phyloP scores from a whole-genome alignment of 2,888 invertebrate genomes.

The Sisyra nigra region DNA sequence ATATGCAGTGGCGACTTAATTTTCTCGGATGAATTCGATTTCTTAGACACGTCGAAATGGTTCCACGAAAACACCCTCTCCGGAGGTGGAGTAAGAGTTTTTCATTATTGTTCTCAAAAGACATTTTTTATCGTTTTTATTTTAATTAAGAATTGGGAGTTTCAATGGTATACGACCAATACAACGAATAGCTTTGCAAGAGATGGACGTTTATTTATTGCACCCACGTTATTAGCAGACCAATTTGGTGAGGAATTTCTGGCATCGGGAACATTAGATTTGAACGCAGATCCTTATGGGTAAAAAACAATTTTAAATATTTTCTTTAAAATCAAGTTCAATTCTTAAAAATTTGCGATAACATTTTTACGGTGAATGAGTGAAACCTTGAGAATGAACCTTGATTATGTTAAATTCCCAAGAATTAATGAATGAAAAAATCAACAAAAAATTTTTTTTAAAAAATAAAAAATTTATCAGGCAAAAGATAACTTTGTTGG shows the following conservation, averaged over 20 bases:
- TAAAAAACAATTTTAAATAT: conserved; percentile 22
- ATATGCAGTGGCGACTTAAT: conserved; percentile 38
- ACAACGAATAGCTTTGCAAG: conserved; percentile 44
- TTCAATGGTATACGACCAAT: conserved; percentile 53
- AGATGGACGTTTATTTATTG: conserved; percentile 39
- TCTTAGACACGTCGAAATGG: conserved; percentile 39
- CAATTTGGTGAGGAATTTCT: conserved; percentile 36
- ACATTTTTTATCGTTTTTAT: conserved; percentile 8
- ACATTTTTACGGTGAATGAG: too few species aligned
- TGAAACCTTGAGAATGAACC: too few species aligned
- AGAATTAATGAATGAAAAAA: too few species aligned
- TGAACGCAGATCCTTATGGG: conserved; percentile 44
- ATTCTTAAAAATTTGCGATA: conserved; percentile 7
- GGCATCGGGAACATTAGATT: conserved; percentile 31
- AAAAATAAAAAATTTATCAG: too few species aligned
- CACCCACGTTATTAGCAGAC: conserved; percentile 40
- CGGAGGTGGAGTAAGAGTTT: conserved; percentile 37
- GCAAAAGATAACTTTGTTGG: too few species aligned
- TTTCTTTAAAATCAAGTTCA: conserved; percentile 1
- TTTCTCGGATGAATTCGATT: conserved; percentile 41
- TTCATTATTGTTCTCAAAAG: conserved; percentile 1
- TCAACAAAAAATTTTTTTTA: too few species aligned
- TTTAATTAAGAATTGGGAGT: conserved; percentile 46
- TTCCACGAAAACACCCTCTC: conserved; percentile 43
- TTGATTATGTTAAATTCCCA: too few species aligned